Conservation (phyloP, 2,113 vertebrate species). For the Irena cyanogastra region DNA sequence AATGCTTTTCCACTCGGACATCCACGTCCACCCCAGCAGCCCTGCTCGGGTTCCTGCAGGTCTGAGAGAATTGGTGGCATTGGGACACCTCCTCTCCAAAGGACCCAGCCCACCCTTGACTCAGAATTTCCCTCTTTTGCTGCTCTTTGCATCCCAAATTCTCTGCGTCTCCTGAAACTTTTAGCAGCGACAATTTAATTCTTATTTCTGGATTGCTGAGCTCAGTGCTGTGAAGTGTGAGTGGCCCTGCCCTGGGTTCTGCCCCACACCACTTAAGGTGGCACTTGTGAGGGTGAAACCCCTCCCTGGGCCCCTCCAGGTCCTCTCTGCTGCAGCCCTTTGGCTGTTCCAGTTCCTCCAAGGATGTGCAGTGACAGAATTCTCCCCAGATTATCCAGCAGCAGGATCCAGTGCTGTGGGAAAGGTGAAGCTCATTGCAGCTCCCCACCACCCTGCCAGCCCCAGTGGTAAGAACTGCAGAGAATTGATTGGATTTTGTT, state of each 20-base stretch:
- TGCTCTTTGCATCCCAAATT: neutral
- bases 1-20: neutral
- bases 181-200: neutral
- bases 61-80: neutral
- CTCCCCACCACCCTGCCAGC: neutral
- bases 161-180: neutral
- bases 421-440: neutral
- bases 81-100: neutral
- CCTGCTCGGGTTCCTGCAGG: neutral
- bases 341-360: neutral
- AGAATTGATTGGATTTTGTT: neutral
- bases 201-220: neutral
- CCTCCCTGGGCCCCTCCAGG: neutral
- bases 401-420: neutral
- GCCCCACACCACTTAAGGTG: neutral
- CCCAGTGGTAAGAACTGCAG: neutral
- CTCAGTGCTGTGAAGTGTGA: neutral
- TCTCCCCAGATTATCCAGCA: neutral
- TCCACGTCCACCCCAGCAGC: neutral
- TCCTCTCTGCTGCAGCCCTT: neutral
- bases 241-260: neutral
- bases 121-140: neutral
- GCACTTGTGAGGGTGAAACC: neutral
- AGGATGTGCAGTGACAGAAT: neutral
- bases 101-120: neutral